phyloP scores from a whole-genome alignment of 2,113 vertebrate genomes.

The Gobio gobio region DNA sequence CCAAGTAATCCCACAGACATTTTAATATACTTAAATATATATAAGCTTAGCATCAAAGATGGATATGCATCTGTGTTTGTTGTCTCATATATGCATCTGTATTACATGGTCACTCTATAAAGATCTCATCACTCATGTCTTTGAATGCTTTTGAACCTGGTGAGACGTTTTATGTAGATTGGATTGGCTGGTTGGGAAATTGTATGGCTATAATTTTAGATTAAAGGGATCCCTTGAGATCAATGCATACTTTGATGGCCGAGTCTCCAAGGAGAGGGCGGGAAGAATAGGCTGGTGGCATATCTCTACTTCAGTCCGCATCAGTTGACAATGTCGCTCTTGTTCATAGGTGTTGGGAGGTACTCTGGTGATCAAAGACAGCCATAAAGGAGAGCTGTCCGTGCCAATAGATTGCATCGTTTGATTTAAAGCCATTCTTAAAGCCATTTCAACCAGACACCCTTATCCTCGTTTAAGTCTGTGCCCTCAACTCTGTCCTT shows the following conservation, averaged over 20 bases:
- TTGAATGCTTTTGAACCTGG: conserved; percentile 37
- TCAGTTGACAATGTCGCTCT: conserved; percentile 23
- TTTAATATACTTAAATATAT: too few relatives aligned
- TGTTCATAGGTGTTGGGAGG: conserved; percentile 45
- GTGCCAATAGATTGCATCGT: conserved; percentile 30
- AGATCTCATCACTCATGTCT: conserved; percentile 4
- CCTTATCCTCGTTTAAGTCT: not conserved
- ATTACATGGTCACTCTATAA: conserved; percentile 2
- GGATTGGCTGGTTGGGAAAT: conserved; percentile 49
- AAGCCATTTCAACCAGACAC: not conserved
- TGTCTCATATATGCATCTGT: conserved; percentile 3
- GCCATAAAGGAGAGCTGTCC: conserved; percentile 30
- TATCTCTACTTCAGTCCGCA: conserved; percentile 21
- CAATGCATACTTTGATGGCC: conserved; percentile 44
- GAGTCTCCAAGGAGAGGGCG: conserved; percentile 19
- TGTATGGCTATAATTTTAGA: conserved; percentile 49
- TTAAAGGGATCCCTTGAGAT: conserved; percentile 53
- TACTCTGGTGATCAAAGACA: conserved; percentile 49
- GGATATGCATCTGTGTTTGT: conserved; percentile 1
- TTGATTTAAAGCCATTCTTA: conserved; percentile 34
- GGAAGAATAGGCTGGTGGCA: not conserved
- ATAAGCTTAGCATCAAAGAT: not conserved
- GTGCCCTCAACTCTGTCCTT: conserved; percentile 1
- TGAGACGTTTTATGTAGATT: conserved; percentile 53
- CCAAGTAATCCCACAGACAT: not conserved